These are phyloP conservation scores for Glossosoma conforme DNA, from an alignment of 1,140 invertebrate genomes.

Conservation along the genomic window DNA sequence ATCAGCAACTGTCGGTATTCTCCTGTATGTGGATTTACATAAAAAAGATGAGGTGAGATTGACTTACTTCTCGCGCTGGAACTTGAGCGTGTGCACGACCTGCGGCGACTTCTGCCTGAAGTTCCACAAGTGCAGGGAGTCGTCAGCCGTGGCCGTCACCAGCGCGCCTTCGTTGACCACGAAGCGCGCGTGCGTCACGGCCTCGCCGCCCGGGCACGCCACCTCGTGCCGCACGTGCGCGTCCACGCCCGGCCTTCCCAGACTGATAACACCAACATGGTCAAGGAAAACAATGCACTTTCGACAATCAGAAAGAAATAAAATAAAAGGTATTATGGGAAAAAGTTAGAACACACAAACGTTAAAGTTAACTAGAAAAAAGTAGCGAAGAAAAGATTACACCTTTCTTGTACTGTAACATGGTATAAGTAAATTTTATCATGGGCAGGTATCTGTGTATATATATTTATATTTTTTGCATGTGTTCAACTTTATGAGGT, in stretches of 20 bases:
- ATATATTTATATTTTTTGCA: too few relatives aligned
- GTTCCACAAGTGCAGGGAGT: conserved; percentile 95
- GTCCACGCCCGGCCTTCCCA: conserved; percentile 93
- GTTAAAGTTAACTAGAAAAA: too few relatives aligned
- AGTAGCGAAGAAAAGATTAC: too few relatives aligned
- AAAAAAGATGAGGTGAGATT: background rate
- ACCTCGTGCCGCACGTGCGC: conserved; percentile 82
- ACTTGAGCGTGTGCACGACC: conserved; percentile 92
- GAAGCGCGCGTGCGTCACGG: conserved; percentile 88
- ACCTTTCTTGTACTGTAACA: too few relatives aligned
- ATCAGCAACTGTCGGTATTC: too few relatives aligned
- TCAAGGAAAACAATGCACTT: conserved; percentile 28
- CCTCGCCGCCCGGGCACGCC: conserved; percentile 36
- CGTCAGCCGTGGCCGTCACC: conserved; percentile 90
- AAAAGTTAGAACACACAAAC: too few relatives aligned
- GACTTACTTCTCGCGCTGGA: conserved; percentile 89
- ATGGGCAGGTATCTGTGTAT: too few relatives aligned
- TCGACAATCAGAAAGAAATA: too few relatives aligned
- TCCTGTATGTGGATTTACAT: too few relatives aligned
- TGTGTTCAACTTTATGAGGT: too few relatives aligned
- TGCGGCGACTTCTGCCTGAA: conserved; percentile 92
- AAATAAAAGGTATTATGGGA: too few relatives aligned
- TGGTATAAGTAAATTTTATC: too few relatives aligned
- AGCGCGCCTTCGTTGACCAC: conserved; percentile 95
- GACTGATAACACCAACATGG: conserved; percentile 51